A percentile compares a stretch with the other conserved stretches of the same genome.
phyloP scores from a whole-genome alignment of 2,888 invertebrate genomes.

The Linnaemya vulpina region DNA sequence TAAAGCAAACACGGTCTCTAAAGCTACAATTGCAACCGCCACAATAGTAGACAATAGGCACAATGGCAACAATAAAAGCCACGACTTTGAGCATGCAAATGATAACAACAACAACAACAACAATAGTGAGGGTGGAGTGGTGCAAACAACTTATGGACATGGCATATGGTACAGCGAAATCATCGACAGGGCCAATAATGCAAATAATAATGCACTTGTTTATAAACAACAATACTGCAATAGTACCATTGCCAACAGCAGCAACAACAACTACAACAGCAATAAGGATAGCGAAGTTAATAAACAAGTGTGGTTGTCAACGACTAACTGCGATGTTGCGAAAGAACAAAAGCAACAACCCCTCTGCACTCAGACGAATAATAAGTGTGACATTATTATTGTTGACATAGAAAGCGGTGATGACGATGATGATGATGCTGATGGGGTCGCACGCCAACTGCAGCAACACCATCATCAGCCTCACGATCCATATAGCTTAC shows the following conservation, averaged over 20 bases:
- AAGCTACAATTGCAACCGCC: slow-evolving; percentile 11
- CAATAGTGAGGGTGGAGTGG: slow-evolving; percentile 5
- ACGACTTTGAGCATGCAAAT: slow-evolving; percentile 17
- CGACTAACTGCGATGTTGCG: background rate
- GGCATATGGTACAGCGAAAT: slow-evolving; percentile 65
- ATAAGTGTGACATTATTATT: slow-evolving; percentile 64
- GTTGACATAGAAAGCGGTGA: slow-evolving; percentile 65
- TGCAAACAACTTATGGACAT: slow-evolving; percentile 57
- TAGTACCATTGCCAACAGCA: slow-evolving; percentile 21
- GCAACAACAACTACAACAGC: slow-evolving; percentile 31
- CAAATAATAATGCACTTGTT: slow-evolving; percentile 38
- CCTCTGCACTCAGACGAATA: slow-evolving; percentile 29
- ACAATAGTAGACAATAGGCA: slow-evolving; percentile 7
- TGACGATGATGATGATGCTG: slow-evolving; percentile 4
- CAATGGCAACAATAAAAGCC: background rate
- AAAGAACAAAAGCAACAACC: slow-evolving; percentile 50
- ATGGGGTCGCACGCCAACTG: background rate
- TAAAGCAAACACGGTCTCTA: slow-evolving; percentile 17
- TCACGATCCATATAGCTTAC: background rate
- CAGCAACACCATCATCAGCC: slow-evolving; percentile 18
- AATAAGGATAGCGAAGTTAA: slow-evolving; percentile 19
- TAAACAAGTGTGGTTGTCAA: slow-evolving; percentile 41
- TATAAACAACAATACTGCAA: slow-evolving; percentile 33
- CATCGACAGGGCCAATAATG: slow-evolving; percentile 50
- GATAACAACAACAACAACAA: slow-evolving; percentile 27